phyloP scores from a whole-genome alignment of 2,888 invertebrate species.

The Mellilla xanthometata region DNA sequence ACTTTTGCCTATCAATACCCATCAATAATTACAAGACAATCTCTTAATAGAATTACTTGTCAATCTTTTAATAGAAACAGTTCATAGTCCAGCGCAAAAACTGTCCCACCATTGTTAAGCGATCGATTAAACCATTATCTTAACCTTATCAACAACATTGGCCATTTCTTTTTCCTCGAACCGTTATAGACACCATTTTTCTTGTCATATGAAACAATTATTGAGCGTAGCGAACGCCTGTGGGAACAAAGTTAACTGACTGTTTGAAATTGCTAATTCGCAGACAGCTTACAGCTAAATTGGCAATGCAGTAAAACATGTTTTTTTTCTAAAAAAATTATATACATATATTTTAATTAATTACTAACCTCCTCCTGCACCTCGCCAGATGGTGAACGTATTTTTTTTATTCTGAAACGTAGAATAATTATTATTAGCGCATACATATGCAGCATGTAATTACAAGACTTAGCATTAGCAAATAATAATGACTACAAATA shows the following conservation, averaged over 20 bases:
- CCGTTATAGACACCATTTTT: conserved; percentile 47
- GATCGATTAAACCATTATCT: conserved; percentile 8
- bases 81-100: conserved; percentile 27
- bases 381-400: too few species aligned
- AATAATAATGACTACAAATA: too few species aligned
- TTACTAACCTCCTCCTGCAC: too few species aligned
- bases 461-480: too few species aligned
- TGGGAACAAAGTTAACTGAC: conserved; percentile 43
- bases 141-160: conserved; percentile 8
- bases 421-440: too few species aligned
- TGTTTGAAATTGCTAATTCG: conserved; percentile 59
- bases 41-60: too few species aligned
- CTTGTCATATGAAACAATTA: conserved; percentile 62
- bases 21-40: neutral
- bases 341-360: too few species aligned
- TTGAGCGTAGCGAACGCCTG: conserved; percentile 39
- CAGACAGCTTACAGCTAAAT: conserved; percentile 35
- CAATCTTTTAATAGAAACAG: neutral
- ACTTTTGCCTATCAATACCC: neutral
- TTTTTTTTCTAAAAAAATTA: too few species aligned
- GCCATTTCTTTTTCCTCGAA: conserved; percentile 9
- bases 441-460: too few species aligned
- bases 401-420: too few species aligned
- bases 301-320: conserved; percentile 3
- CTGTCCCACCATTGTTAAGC: conserved; percentile 4